Conservation (phyloP, 2,113 vertebrate species). For the Prunella fulvescens region DNA sequence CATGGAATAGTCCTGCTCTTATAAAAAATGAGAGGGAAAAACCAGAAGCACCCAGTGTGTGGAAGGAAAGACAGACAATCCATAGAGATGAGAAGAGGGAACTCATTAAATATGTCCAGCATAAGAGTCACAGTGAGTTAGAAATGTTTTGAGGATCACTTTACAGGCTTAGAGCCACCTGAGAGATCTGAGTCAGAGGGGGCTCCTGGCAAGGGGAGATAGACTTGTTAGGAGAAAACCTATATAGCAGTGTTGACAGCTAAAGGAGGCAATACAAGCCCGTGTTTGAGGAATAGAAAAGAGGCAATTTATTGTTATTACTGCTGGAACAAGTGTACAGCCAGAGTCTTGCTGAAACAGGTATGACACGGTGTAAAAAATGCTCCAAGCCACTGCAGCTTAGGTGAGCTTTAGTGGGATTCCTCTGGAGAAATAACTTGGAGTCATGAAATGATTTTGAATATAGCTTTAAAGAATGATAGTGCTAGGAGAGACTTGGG, state of each 20-base stretch:
- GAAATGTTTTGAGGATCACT: not conserved
- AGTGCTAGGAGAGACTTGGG: not conserved
- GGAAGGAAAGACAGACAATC: not conserved
- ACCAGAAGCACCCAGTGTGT: not conserved
- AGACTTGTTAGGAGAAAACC: not conserved
- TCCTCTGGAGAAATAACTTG: not conserved
- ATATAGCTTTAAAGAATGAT: not conserved
- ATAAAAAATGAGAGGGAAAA: not conserved
- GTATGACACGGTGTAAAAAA: not conserved
- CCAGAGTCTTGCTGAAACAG: not conserved
- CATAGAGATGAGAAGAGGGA: not conserved
- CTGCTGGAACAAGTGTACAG: slow-evolving; percentile 1
- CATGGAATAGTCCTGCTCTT: not conserved
- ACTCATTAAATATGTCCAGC: not conserved
- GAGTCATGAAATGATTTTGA: not conserved
- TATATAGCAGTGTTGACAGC: not conserved
- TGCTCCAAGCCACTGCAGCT: not conserved
- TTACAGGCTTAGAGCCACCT: not conserved
- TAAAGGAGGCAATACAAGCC: not conserved
- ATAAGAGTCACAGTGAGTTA: not conserved
- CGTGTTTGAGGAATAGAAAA: not conserved
- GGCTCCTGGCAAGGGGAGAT: not conserved
- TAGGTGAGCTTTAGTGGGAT: not conserved
- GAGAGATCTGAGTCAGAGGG: not conserved
- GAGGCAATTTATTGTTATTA: slow-evolving; percentile 15